A percentile compares a stretch with the other conserved stretches of the same genome.
Conservation (phyloP, 1,140 invertebrate genomes). For the Bradysia coprophila region DNA sequence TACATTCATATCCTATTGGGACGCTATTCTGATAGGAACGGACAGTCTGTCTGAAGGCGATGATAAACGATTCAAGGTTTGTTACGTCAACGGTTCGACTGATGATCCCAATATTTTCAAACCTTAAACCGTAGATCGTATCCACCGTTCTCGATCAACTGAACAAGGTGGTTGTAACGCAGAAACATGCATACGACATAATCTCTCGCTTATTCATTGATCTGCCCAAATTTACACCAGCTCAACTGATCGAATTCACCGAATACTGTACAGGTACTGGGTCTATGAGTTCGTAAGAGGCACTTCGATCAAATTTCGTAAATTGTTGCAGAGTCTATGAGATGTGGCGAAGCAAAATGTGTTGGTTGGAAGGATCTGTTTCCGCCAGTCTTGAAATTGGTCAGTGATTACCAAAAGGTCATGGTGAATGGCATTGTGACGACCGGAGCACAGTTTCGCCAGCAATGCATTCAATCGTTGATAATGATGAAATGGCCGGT, state of each 20-base stretch:
- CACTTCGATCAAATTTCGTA: no score
- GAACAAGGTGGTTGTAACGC: conserved; percentile 12
- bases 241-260: conserved; percentile 23
- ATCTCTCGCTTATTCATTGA: conserved; percentile 24
- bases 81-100: no score
- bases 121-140: neutral
- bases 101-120: no score
- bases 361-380: conserved; percentile 27
- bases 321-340: conserved; percentile 22
- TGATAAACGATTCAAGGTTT: no score
- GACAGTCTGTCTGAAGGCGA: no score
- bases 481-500: conserved; percentile 22
- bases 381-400: conserved; percentile 20
- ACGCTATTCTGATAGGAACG: no score
- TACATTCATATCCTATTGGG: no score
- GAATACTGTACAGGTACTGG: conserved; percentile 24
- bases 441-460: conserved; percentile 22
- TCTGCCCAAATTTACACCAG: conserved; percentile 16
- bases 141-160: conserved; percentile 10
- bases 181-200: conserved; percentile 17
- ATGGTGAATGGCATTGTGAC: conserved; percentile 19
- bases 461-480: conserved; percentile 17
- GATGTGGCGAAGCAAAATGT: conserved; percentile 20
- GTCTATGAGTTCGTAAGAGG: no score
- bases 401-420: conserved; percentile 15